A percentile compares a stretch with the other conserved stretches of the same genome.
These are phyloP conservation scores for Mobula hypostoma DNA, from an alignment of 2,113 vertebrate genomes.

Conservation along the genomic window DNA sequence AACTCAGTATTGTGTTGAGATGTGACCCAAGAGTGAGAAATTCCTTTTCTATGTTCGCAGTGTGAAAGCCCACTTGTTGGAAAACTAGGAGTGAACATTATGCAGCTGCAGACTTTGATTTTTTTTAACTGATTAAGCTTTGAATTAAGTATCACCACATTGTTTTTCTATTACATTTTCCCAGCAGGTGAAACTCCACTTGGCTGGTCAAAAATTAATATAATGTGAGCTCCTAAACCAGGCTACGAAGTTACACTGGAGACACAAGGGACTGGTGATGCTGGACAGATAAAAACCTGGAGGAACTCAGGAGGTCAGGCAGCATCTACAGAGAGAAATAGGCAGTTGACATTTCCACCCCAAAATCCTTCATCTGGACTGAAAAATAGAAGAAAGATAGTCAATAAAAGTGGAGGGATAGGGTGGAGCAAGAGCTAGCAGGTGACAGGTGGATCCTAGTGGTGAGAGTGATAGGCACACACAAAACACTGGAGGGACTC, in stretches of 20 bases:
- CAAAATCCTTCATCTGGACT: too few relatives aligned
- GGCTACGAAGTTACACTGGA: not conserved
- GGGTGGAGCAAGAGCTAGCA: too few relatives aligned
- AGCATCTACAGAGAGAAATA: too few relatives aligned
- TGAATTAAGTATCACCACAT: not conserved
- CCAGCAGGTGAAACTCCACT: not conserved
- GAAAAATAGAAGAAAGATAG: too few relatives aligned
- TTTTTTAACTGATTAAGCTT: not conserved
- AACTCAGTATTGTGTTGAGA: not conserved
- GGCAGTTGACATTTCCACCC: too few relatives aligned
- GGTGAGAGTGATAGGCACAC: too few relatives aligned
- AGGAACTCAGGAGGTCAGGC: too few relatives aligned
- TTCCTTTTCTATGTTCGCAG: not conserved
- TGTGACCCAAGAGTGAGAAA: not conserved
- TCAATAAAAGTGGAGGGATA: too few relatives aligned
- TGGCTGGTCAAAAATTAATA: not conserved
- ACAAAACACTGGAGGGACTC: too few relatives aligned
- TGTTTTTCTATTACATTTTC: not conserved
- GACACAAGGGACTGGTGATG: too few relatives aligned
- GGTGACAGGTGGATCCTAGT: too few relatives aligned
- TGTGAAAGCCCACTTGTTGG: not conserved
- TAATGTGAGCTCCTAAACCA: not conserved
- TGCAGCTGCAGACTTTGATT: not conserved
- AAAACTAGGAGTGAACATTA: not conserved
- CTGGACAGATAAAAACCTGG: too few relatives aligned